Base-by-base conservation (phyloP, 2,888 invertebrate genomes). In the Odontomyia ornata region DNA sequence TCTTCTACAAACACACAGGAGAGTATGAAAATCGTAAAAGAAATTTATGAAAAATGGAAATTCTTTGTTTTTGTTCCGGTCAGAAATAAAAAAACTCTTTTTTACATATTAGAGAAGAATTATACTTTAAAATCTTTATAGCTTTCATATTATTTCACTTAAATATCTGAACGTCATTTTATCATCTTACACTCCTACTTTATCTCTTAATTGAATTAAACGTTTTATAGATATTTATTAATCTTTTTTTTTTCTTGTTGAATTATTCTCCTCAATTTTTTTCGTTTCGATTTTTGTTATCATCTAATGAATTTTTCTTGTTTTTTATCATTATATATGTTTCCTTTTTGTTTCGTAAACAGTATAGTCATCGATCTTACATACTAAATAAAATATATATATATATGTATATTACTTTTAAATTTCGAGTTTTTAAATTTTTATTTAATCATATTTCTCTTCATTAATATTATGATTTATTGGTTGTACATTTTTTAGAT, bases 141-240 rank as follows among this genome's bases (percentile, higher is more conserved):
- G 21, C 60, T 60, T 60, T 60, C 18, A 18, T 18, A 60, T 13
- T 60, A n/a, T 5, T n/a, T 30, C 28, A n/a, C 30, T 30, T 64
- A 28, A 64, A 60, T 28, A 64, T 64, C 64, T 64, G 64, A 64
- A 64, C 30, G 13, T 64, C 27, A 30, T 64, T 30, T 15, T 25
- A 23, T 64, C 25, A 60, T 11, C 71, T 71, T 71, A 71, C 71
- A 52, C 21, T n/a, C 52, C 52, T 71, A 64, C 73, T 72, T 72
- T 72, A 77, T 77, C 77, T 77, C 77, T 75, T 77, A 77, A 77
- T 75, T 75, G 77, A 77, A 46, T 77, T 65, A 75, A 77, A 77
- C 60, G 25, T 30, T 28, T 73, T 65, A 56, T 69, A 36, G 18
- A 7, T 67, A 36, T 36, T 18, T 36, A 43, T 67, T 23, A 4